Base-by-base conservation (phyloP, 1,140 invertebrate genomes). In the Anoplophora glabripennis region DNA sequence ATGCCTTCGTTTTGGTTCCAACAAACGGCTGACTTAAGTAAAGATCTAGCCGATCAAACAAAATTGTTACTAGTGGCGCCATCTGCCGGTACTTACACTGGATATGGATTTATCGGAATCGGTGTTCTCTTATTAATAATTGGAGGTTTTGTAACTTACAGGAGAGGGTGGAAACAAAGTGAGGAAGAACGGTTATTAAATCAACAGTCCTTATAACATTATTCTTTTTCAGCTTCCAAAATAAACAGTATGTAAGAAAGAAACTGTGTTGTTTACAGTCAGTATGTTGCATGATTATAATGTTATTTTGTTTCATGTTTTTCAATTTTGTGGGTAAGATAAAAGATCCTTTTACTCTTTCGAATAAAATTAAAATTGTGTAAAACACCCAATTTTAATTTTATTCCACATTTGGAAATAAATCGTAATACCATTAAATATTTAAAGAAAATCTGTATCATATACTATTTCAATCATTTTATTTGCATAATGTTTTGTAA, bases 1-100 rank as follows among this genome's bases (percentile, higher is more conserved):
- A 76, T 88, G 58, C 89, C 89, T 10, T 83, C 87, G 77, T 75
- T 90, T 61, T 90, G 88, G 88, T 92, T 92, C 74, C 75, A 79
- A 9, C 88, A 92, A 75, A 79, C 82, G 60, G 83, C 84, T 15
- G 60, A 73, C 42, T 75, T 88, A 14, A 83, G 81, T n/a, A 64
- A 80, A 18, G 72, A 83, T n/a, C 80, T 84, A 58, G 82, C 84
- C 1, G 67, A 62, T 5, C 67, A 78, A 69, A 80, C 86, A 0
- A 83, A 83, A 63, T 70, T 84, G 41, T 67, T 83, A 3, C 52
- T 83, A 7, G 75, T 79, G 21, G 56, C 83, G 14, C 74, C 78
- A 36, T 59, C 71, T 37, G 70, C 83, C 53, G 83, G 83, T 11
- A 45, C 71, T 4, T 81, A 80, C 49, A 79, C 80, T 10, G 79